Evolutionary conservation across 2,888 invertebrate genomes (phyloP), one percentile per base, ranked within the genome.

Genomic region (Phrixothrix hirtus): DNA sequence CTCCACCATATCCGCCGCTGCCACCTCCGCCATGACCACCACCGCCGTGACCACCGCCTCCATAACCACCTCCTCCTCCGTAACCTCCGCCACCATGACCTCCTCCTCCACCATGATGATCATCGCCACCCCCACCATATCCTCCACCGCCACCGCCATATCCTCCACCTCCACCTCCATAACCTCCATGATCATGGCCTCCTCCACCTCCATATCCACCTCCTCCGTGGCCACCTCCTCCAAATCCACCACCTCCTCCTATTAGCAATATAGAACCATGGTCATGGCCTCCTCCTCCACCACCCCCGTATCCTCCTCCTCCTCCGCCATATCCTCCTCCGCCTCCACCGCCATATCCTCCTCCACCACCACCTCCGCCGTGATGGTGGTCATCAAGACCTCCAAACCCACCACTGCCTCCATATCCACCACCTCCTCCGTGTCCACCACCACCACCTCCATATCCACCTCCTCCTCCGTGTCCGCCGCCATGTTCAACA

Each of bases 401-500:
- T 13, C 79, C 80, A 11, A 17, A 12, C 10, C 66, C 57, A n/a
- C 56, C 50, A 1, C 54, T 50, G 10, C n/a, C n/a, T n/a, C n/a
- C n/a, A n/a, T n/a, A n/a, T n/a, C n/a, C n/a, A n/a, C n/a, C n/a
- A n/a, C n/a, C 46, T 35, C 27, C 55, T 47, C 37, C 42, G 6
- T 17, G 21, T 4, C 39, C 37, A 13, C 49, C 56, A 3, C 46
- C 45, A 12, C 43, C 43, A 15, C 47, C 56, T 15, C 51, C 45
- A n/a, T 34, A 31, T 12, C 50, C 46, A 14, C 47, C 27, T 13
- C 43, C 52, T 4, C 46, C 45, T 4, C 52, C 56, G 26, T 25
- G 13, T 3, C 39, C 11, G 10, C 17, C 10, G 21, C 31, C 12
- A 3, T 27, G 7, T 5, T 21, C 21, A 3, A 21, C 7, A 21